A percentile compares a stretch with the other conserved stretches of the same genome.
Evolutionary conservation across 2,888 invertebrate species (phyloP).

Genomic region (Cantharis rufa): DNA sequence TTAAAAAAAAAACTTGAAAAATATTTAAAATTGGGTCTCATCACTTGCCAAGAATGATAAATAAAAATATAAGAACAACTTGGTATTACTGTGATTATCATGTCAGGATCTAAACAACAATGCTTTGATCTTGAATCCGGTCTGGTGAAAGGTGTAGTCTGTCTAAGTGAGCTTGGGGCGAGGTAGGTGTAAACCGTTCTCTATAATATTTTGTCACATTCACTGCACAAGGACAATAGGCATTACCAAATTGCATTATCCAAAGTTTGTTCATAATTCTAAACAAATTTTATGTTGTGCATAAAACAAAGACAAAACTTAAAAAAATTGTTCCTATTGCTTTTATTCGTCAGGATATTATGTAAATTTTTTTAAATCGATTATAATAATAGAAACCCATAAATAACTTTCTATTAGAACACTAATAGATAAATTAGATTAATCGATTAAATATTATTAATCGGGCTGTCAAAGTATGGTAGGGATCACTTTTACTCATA

Average conservation of each 20-base stretch:
- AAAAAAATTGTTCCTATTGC: background rate
- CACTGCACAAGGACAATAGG: constrained; percentile 28
- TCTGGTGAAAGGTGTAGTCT: constrained; percentile 1
- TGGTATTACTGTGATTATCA: background rate
- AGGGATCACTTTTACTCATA: background rate
- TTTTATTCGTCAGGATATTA: background rate
- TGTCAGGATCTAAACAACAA: background rate
- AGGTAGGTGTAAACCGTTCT: background rate
- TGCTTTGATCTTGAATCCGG: background rate
- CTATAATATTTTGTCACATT: constrained; percentile 18
- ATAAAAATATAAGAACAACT: background rate
- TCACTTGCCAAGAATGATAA: background rate
- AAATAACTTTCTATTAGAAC: background rate
- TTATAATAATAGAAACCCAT: background rate
- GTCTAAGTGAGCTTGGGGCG: background rate
- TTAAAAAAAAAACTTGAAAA: background rate
- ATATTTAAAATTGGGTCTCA: background rate
- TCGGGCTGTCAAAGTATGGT: background rate
- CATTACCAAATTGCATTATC: constrained; percentile 20
- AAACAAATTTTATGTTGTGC: background rate
- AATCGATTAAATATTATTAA: background rate
- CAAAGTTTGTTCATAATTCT: background rate
- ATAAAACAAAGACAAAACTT: background rate
- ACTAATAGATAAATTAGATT: background rate
- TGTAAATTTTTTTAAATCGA: background rate